Evolutionary conservation across 2,113 vertebrate species (phyloP), one percentile per base, ranked within the genome.

Genomic region (Cyprinodon variegatus): DNA sequence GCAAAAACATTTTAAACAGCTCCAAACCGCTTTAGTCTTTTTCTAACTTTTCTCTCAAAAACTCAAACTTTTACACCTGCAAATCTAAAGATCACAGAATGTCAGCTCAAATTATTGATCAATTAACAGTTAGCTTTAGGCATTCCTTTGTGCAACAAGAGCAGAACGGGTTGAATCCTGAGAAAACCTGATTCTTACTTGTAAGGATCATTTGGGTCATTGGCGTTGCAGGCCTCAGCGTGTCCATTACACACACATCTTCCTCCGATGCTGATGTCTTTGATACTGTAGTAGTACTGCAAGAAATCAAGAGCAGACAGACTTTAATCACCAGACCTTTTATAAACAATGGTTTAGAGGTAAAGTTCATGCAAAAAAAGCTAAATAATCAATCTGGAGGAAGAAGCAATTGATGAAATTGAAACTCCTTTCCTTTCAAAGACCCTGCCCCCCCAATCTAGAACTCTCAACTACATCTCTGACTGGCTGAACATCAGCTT

Each of bases 261-360:
- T 41, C 98, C 98, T 7, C 97, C 98, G 0, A 99, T 96, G 71
- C 97, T 99, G 94, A 99, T 96, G 75, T 99, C 98, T 86, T 99
- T 99, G 90, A 99, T 97, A 65, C 98, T 99, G 93, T 99, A 99
- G 90, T 98, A 99, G 77, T 99, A 99, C 98, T 99, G 13, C 15
- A 76, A 17, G 4, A 57, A 68, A 79, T 1, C 8, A 76, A 59
- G 20, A 69, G 13, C 3, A 70, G 63, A 61, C 22, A 1, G 40
- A 1, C 39, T 20, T 50, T 2, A 4, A 36, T 68, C 7, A 45
- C 0, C 29, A 2, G 41, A 14, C 40, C 7, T 29, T 57, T 57
- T n/a, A n/a, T n/a, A 8, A 4, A 53, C n/a, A n/a, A 57, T 41
- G 41, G 41, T 3, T 41, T 41, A 41, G 41, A 41, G 41, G 0